A percentile compares a stretch with the other conserved stretches of the same genome.
phyloP scores from a whole-genome alignment of 2,888 invertebrate species.

The Adelognathus sp. region DNA sequence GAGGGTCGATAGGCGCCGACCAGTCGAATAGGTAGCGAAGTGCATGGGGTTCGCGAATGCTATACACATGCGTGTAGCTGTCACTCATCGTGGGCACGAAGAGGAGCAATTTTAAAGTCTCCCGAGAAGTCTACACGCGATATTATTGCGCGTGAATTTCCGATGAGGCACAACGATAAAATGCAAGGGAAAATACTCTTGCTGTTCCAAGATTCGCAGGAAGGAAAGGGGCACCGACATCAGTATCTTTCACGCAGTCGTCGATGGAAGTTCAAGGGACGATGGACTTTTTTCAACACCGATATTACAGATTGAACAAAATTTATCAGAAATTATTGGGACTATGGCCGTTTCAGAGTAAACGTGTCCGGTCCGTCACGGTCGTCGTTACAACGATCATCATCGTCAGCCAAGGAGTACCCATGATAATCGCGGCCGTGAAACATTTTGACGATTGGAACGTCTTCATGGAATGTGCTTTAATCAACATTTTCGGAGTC shows the following conservation, averaged over 20 bases:
- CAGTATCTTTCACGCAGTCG: background rate
- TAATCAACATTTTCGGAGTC: background rate
- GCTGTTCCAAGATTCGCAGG: background rate
- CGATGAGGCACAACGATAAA: too few relatives aligned
- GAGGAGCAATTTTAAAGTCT: too few relatives aligned
- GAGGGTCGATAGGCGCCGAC: too few relatives aligned
- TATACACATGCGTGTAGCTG: too few relatives aligned
- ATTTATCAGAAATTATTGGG: background rate
- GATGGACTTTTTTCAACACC: constrained; percentile 1
- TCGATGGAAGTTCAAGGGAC: background rate
- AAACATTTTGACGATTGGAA: background rate
- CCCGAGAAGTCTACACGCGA: too few relatives aligned
- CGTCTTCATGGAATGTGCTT: background rate
- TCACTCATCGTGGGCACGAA: too few relatives aligned
- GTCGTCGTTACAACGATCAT: background rate
- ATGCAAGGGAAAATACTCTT: too few relatives aligned
- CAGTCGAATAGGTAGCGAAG: too few relatives aligned
- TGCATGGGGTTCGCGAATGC: too few relatives aligned
- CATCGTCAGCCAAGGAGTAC: background rate
- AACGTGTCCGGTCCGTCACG: background rate
- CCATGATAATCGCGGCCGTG: background rate
- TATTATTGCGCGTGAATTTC: too few relatives aligned
- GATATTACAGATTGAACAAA: background rate
- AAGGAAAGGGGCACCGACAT: too few relatives aligned
- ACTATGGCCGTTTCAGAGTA: constrained; percentile 5